Conservation (phyloP, 2,888 invertebrate genomes). For the Laspeyria flexula region DNA sequence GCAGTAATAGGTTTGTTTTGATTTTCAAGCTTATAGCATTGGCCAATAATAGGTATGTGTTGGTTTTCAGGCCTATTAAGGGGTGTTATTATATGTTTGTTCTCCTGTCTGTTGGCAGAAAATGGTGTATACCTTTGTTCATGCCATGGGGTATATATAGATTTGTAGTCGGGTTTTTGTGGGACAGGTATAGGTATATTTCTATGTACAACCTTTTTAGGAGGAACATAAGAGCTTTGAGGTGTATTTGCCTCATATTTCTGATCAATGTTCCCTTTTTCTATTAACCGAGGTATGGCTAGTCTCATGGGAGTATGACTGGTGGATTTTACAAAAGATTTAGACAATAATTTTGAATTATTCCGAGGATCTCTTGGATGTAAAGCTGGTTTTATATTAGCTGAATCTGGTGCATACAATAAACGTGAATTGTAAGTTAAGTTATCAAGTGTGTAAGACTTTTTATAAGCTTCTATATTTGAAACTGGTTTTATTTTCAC, state of each 20-base stretch:
- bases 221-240: no score
- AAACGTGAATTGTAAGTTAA: background rate
- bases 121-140: no score
- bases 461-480: constrained; percentile 3
- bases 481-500: constrained; percentile 3
- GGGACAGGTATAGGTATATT: no score
- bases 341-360: background rate
- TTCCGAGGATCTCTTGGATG: constrained; percentile 1
- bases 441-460: background rate
- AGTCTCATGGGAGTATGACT: background rate
- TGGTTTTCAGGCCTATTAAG: background rate
- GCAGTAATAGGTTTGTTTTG: background rate
- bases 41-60: background rate
- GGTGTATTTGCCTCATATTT: no score
- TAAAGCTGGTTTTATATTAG: background rate
- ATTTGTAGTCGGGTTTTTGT: no score
- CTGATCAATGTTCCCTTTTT: no score
- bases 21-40: background rate
- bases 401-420: background rate
- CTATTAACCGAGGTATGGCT: background rate
- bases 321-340: background rate
- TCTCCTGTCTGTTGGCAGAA: no score
- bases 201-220: background rate
- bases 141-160: background rate
- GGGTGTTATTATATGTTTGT: background rate